Conservation (phyloP, 2,113 vertebrate genomes). For the Mohoua ochrocephala region DNA sequence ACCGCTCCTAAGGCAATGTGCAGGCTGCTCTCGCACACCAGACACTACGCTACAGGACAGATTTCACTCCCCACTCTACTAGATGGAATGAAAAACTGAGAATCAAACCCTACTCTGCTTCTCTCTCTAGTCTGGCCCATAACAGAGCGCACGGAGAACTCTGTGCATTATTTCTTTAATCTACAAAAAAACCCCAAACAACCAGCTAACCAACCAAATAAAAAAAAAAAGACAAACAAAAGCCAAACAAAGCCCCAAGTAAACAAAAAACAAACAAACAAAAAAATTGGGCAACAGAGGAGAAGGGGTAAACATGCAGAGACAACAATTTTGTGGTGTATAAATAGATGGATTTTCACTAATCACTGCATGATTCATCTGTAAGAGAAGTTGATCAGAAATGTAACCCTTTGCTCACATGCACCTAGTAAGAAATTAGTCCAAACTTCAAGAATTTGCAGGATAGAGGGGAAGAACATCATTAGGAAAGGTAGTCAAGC, state of each 20-base stretch:
- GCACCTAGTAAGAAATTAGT: not conserved
- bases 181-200: not conserved
- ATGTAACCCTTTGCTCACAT: not conserved
- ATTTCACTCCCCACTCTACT: not conserved
- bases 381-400: not conserved
- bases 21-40: rapidly evolving
- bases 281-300: not conserved
- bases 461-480: not conserved
- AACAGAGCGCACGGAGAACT: not conserved
- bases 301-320: not conserved
- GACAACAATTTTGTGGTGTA: not conserved
- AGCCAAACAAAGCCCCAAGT: not conserved
- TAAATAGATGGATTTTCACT: not conserved
- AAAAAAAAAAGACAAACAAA: not conserved
- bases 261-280: not conserved
- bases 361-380: rapidly evolving
- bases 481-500: not conserved
- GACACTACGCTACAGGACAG: not conserved
- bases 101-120: not conserved
- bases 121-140: not conserved
- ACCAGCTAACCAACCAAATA: not conserved
- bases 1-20: rapidly evolving
- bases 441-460: not conserved
- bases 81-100: not conserved
- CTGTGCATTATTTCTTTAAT: not conserved